Evolutionary conservation across 2,888 invertebrate species (phyloP), one percentile per base, ranked within the genome.

Genomic region (Ichneumon xanthorius): DNA sequence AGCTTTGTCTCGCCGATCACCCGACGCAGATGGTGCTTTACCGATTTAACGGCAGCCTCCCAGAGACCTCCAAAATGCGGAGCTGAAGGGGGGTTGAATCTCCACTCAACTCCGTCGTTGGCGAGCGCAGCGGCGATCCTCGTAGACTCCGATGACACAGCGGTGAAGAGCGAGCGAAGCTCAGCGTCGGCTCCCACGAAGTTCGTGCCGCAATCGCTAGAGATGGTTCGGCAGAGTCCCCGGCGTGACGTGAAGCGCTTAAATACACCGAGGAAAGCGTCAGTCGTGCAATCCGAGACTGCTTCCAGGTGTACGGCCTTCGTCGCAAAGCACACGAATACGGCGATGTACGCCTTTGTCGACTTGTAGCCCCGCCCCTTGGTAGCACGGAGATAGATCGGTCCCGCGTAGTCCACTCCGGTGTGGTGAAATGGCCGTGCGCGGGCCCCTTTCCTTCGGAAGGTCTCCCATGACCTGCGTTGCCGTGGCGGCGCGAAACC

Each of bases 51-150:
- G 6, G 87, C 89, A 5, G 90, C 85, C 75, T 92, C 91, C 90
- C 90, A 90, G 0, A 90, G 72, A 0, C 92, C 91, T 4, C 90
- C 91, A 68, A 89, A 89, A 68, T 92, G 89, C 2, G 90, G 90
- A 3, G 89, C 87, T 14, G 65, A 45, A 0, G 91, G 88, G 7
- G 91, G 89, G 78, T 88, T 89, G 67, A 90, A 91, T 14, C 86
- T 58, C 90, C 90, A 90, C 7, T 81, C 7, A 14, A 89, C 89
- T 14, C 87, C 87, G 19, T 88, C 75, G 33, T 61, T 80, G 1
- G 80, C 71, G 7, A 85, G 72, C 5, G 48, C 37, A 22, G 37
- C 22, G 2, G 40, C 9, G 7, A 81, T 11, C 4, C 37, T 26
- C 2, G 45, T n/a, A 22, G 33, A 67, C 4, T 50, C 61, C 2